Conservation (phyloP, 2,113 vertebrate genomes). For the Solea solea region DNA sequence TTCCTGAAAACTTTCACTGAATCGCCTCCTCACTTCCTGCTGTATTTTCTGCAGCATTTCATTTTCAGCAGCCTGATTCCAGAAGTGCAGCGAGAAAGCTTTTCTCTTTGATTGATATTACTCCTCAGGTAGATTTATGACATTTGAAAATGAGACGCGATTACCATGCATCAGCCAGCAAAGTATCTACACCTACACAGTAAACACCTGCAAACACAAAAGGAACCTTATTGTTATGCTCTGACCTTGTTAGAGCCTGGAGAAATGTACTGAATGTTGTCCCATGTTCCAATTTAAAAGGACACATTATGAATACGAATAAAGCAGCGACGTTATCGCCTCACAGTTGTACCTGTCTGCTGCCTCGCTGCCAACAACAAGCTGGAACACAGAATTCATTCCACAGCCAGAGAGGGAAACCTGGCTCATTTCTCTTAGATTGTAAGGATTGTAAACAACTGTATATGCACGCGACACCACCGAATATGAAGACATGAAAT, state of each 20-base stretch:
- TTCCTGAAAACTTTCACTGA: constrained; percentile 27
- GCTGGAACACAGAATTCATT: constrained; percentile 1
- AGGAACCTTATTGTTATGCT: not conserved
- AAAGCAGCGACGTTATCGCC: not conserved
- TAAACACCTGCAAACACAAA: constrained; percentile 7
- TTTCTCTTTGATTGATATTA: constrained; percentile 37
- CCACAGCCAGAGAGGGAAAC: not conserved
- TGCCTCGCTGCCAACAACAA: not conserved
- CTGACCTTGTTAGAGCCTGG: not conserved
- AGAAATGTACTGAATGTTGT: not conserved
- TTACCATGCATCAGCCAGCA: constrained; percentile 10
- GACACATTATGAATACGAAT: not conserved
- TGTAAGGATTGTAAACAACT: not conserved
- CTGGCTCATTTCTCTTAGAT: not conserved
- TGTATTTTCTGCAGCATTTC: constrained; percentile 31
- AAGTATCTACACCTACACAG: not conserved
- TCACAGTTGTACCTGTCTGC: constrained; percentile 3
- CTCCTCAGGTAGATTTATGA: constrained; percentile 37
- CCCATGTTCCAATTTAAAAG: not conserved
- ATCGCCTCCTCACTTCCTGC: constrained; percentile 19
- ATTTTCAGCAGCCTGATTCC: constrained; percentile 25
- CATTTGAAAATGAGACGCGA: constrained; percentile 25
- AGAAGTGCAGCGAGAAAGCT: constrained; percentile 5
- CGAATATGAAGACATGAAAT: constrained; percentile 1
- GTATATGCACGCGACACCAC: not conserved